Evolutionary conservation across 2,113 vertebrate species (phyloP).

Genomic region (Crotalus tigris): DNA sequence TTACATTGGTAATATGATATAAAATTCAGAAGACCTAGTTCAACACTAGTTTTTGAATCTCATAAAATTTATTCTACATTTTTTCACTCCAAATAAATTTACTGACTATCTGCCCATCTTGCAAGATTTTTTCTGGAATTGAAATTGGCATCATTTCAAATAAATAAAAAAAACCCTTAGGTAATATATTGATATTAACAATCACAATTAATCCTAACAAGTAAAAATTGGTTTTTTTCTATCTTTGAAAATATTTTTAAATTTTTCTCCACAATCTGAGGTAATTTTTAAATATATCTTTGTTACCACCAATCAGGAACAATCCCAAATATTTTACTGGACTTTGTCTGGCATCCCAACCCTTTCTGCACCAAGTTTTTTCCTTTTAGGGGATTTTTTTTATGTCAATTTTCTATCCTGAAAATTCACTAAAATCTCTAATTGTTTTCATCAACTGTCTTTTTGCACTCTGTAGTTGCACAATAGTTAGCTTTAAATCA

Average conservation of each 20-base stretch:
- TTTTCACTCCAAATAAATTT: not conserved
- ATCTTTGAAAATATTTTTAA: not conserved
- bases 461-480: not conserved
- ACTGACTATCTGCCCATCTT: not conserved
- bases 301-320: not conserved
- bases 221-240: not conserved
- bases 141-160: not conserved
- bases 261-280: not conserved
- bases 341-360: not conserved
- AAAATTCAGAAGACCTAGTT: not conserved
- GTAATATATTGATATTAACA: not conserved
- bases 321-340: not conserved
- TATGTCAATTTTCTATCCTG: not conserved
- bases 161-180: not conserved
- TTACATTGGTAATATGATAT: not conserved
- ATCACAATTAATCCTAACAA: not conserved
- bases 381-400: not conserved
- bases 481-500: not conserved
- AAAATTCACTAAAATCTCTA: not conserved
- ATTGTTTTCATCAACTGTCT: not conserved
- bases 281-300: not conserved
- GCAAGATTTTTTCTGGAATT: not conserved
- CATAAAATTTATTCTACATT: not conserved
- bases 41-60: not conserved
- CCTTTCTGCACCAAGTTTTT: not conserved